Percentiles rank a stretch among this genome's conserved stretches.
phyloP scores from a whole-genome alignment of 2,797 vertebrate species.

The Ctenopoma multispine region DNA sequence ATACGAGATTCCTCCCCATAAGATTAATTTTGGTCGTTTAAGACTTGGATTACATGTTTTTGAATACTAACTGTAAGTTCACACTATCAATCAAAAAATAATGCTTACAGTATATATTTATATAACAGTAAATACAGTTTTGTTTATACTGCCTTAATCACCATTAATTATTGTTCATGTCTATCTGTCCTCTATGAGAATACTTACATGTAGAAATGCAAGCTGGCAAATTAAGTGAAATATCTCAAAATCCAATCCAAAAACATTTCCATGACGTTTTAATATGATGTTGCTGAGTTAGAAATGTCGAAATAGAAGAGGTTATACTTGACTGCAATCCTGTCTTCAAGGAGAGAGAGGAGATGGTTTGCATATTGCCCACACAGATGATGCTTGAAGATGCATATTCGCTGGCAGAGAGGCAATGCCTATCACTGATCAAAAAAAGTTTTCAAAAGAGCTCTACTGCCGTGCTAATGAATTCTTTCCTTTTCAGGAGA shows the following conservation, averaged over 20 bases:
- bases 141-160: conserved; percentile 38
- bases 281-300: conserved; percentile 57
- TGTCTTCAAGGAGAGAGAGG: conserved; percentile 83
- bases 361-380: conserved; percentile 86
- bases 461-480: conserved; percentile 77
- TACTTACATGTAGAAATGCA: conserved; percentile 33
- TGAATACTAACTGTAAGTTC: conserved; percentile 82
- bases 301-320: conserved; percentile 75
- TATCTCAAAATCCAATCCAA: conserved; percentile 59
- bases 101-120: conserved; percentile 9
- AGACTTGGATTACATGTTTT: conserved; percentile 81
- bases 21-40: conserved; percentile 67
- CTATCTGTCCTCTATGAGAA: conserved; percentile 34
- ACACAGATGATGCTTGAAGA: conserved; percentile 85
- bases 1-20: conserved; percentile 73
- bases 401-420: conserved; percentile 81
- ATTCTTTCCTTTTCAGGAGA: conserved; percentile 85
- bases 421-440: conserved; percentile 69
- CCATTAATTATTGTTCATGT: conserved; percentile 8
- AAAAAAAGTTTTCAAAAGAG: conserved; percentile 74
- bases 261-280: conserved; percentile 70
- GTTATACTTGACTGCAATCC: conserved; percentile 82
- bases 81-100: conserved; percentile 57
- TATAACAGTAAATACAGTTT: conserved; percentile 20
- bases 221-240: conserved; percentile 56